A percentile compares a stretch with the other conserved stretches of the same genome.
Evolutionary conservation across 1,140 invertebrate species (phyloP).

Genomic region (Zaprionus nigranus): DNA sequence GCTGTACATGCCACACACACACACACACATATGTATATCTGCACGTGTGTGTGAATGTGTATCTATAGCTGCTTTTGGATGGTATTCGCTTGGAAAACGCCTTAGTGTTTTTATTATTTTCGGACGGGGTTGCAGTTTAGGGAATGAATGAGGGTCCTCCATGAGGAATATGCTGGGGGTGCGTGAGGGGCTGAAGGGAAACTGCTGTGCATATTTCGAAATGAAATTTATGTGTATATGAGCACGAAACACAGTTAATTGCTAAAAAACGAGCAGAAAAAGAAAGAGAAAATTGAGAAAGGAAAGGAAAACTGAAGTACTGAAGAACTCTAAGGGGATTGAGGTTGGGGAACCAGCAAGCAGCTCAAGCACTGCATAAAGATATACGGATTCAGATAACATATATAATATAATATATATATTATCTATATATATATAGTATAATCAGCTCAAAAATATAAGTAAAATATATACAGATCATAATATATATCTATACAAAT

Average conservation of each 20-base stretch:
- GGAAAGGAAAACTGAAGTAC: neutral
- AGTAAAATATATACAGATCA: too few species aligned
- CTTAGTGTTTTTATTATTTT: slow-evolving; percentile 50
- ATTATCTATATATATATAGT: too few species aligned
- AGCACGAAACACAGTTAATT: slow-evolving; percentile 43
- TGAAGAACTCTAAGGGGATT: neutral
- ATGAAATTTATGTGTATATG: slow-evolving; percentile 47
- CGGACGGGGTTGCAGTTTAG: neutral
- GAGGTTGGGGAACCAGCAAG: neutral
- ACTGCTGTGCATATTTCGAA: slow-evolving; percentile 24
- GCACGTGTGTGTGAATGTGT: slow-evolving; percentile 29
- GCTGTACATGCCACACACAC: slow-evolving; percentile 10
- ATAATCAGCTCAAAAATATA: too few species aligned
- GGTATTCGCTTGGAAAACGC: slow-evolving; percentile 38
- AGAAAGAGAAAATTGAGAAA: neutral
- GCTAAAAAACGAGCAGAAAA: neutral
- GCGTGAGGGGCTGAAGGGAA: too few species aligned
- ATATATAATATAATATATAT: too few species aligned
- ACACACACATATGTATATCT: slow-evolving; percentile 24
- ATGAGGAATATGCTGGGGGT: neutral
- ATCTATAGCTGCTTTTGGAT: slow-evolving; percentile 17
- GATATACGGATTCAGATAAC: too few species aligned
- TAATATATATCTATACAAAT: too few species aligned
- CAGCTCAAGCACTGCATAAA: neutral
- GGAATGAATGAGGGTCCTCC: neutral